Base-by-base conservation (phyloP, 2,113 vertebrate genomes). In the Scomber scombrus region DNA sequence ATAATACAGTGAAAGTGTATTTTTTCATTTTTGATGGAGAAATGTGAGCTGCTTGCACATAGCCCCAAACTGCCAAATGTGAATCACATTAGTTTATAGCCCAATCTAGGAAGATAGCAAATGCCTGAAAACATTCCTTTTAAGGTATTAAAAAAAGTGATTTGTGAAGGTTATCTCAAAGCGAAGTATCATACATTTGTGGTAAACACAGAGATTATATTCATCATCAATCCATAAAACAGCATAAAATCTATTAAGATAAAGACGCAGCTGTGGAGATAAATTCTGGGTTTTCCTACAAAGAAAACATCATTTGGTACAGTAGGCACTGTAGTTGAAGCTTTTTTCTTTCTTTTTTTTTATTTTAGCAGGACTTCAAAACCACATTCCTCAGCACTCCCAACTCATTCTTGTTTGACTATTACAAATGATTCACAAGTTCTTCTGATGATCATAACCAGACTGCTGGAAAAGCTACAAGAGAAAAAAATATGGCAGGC, bases 381-480 rank as follows among this genome's bases (percentile, higher is more conserved):
- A 56, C 45, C 57, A 18, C 3, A 52, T 65, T 40, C 31, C 58
- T 79, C 23, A 65, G 60, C 71, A 23, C 71, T 78, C 31, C 26
- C 26, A 66, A 19, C 46, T 77, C 70, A 68, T 80, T 79, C 19
- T 56, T 68, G 65, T 80, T 46, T 18, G 65, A 87, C 58, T 66
- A 47, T 31, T 75, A 66, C 2, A 0, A 78, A 70, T 65, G 64
- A 80, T 81, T 85, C 70, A 73, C 46, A 31, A 31, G 40, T 62
- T 71, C 51, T 45, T 79, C 52, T 79, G 43, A 85, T 84, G 78
- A 88, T 89, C 54, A 70, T 68, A 84, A 87, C 61, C 78, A 87
- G 79, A 86, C 77, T 78, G 56, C 78, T 81, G 86, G 78, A 85
- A 72, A 75, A 58, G 57, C 64, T 78, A 74, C 75, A 88, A 83